Percentiles rank a stretch among this genome's conserved stretches.
These are phyloP conservation scores for Cossypha polioptera DNA, from an alignment of 2,797 vertebrate species.

Conservation along the genomic window DNA sequence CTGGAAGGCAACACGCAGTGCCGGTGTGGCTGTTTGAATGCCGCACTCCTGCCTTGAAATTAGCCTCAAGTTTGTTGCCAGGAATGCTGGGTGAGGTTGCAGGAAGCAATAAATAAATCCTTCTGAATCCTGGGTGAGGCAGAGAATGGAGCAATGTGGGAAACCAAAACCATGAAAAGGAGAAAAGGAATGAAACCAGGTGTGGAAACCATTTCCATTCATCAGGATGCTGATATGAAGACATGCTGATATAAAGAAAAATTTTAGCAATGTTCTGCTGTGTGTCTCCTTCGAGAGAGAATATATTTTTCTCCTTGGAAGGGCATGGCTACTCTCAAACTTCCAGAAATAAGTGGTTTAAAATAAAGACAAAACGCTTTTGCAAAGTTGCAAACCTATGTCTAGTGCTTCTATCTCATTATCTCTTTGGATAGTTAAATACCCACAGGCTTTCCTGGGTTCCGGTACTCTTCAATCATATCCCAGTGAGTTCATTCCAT, in stretches of 20 bases:
- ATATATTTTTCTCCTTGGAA: neutral
- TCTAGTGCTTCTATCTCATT: neutral
- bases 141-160: neutral
- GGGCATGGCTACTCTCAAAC: neutral
- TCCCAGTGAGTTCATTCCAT: neutral
- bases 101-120: neutral
- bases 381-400: accelerated
- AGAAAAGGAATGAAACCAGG: neutral
- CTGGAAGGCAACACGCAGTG: neutral
- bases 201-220: neutral
- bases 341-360: neutral
- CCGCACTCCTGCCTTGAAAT: neutral
- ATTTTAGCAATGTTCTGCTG: neutral
- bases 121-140: neutral
- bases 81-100: neutral
- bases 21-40: neutral
- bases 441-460: neutral
- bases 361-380: neutral
- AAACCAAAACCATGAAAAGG: neutral
- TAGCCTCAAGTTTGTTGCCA: neutral
- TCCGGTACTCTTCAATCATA: neutral
- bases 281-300: neutral
- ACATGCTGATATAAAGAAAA: neutral
- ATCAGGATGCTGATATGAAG: neutral
- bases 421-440: neutral